Percentiles rank a stretch among this genome's conserved stretches.
Evolutionary conservation across 2,888 invertebrate species (phyloP).

Genomic region (Eilema sororculum): DNA sequence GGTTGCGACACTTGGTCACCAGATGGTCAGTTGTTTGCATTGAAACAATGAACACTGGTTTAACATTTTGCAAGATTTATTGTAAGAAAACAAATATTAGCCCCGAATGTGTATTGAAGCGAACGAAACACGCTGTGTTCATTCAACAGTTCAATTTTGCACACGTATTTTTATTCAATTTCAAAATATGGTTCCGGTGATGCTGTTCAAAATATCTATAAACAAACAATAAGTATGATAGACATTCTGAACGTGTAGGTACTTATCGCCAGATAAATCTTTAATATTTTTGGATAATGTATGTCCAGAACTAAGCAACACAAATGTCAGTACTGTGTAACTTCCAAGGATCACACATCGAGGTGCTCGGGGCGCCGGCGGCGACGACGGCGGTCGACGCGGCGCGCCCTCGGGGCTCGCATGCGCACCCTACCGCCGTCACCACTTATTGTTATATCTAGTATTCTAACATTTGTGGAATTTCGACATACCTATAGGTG

Average conservation of each 20-base stretch:
- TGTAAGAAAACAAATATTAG: slow-evolving; percentile 43
- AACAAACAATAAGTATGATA: slow-evolving; percentile 9
- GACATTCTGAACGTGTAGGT: background rate
- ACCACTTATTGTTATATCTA: slow-evolving; percentile 68
- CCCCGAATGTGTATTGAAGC: slow-evolving; percentile 15
- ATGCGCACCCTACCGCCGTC: slow-evolving; percentile 55
- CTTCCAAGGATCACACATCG: slow-evolving; percentile 49
- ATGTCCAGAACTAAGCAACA: slow-evolving; percentile 58
- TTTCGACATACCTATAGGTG: slow-evolving; percentile 80
- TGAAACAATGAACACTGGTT: slow-evolving; percentile 59
- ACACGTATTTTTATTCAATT: slow-evolving; percentile 17
- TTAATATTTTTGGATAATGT: slow-evolving; percentile 48
- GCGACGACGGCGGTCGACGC: slow-evolving; percentile 15
- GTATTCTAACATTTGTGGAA: slow-evolving; percentile 67
- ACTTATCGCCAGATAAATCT: slow-evolving; percentile 19
- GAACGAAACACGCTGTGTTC: slow-evolving; percentile 9
- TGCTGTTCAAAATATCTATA: slow-evolving; percentile 15
- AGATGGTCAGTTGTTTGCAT: slow-evolving; percentile 76
- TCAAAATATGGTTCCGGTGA: slow-evolving; percentile 3
- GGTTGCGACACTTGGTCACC: slow-evolving; percentile 75
- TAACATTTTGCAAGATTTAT: slow-evolving; percentile 56
- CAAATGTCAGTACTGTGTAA: slow-evolving; percentile 39
- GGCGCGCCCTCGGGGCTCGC: slow-evolving; percentile 35
- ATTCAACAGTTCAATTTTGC: slow-evolving; percentile 20
- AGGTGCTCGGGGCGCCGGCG: slow-evolving; percentile 22